phyloP scores from a whole-genome alignment of 2,888 invertebrate species.

The Ennomos fuscantarius region DNA sequence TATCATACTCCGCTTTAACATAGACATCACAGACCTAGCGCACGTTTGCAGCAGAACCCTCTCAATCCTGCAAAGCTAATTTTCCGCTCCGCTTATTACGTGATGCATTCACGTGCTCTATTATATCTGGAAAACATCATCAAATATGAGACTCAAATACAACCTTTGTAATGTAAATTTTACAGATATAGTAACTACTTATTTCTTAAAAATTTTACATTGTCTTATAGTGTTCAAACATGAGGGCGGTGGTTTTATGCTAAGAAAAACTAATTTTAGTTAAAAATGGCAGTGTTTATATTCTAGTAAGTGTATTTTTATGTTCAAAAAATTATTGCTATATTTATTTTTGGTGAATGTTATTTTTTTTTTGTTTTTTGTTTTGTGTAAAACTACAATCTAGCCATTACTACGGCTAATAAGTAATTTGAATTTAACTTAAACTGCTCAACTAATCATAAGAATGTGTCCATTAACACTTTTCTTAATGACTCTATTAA shows the following conservation, averaged over 20 bases:
- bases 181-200: not conserved
- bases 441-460: no score
- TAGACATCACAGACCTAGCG: no score
- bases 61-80: conserved; percentile 1
- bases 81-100: conserved; percentile 38
- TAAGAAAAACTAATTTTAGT: not conserved
- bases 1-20: no score
- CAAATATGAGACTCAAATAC: conserved; percentile 12
- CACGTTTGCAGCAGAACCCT: no score
- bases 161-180: conserved; percentile 25
- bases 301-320: conserved; percentile 18
- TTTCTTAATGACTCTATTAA: no score
- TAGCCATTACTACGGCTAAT: no score
- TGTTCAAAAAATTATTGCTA: not conserved
- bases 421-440: no score
- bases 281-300: conserved; percentile 16
- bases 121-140: conserved; percentile 30
- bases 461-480: no score
- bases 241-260: conserved; percentile 18
- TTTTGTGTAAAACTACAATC: no score
- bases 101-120: conserved; percentile 29
- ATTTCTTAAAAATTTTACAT: conserved; percentile 10
- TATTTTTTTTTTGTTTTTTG: no score
- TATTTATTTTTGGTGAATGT: not conserved
- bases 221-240: conserved; percentile 19